Conservation (phyloP, 2,888 invertebrate genomes). For the Ormyrus pomaceus region DNA sequence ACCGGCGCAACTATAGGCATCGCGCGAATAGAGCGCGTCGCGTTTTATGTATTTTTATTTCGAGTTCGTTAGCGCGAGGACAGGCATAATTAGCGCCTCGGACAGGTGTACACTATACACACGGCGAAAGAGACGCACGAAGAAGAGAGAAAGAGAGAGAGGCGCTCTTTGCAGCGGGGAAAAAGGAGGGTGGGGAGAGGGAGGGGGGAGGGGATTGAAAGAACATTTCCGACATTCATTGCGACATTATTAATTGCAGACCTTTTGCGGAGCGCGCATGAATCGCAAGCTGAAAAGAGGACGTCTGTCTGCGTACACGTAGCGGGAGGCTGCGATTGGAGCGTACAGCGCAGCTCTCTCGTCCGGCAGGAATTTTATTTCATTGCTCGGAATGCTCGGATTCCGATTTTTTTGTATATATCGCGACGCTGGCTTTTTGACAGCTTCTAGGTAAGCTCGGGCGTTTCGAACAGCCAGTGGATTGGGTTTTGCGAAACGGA, state of each 20-base stretch:
- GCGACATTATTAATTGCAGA: conserved; percentile 56
- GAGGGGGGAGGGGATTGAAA: conserved; percentile 36
- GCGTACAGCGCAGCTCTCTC: no score
- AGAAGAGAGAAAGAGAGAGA: background rate
- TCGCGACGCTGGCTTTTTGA: no score
- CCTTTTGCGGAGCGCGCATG: conserved; percentile 26
- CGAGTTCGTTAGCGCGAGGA: conserved; percentile 46
- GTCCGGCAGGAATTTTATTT: no score
- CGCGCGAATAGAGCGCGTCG: background rate
- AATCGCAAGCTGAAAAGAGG: conserved; percentile 28
- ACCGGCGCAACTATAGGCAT: background rate
- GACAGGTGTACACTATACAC: background rate
- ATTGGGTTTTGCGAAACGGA: no score
- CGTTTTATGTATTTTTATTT: conserved; percentile 30
- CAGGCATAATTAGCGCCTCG: conserved; percentile 51
- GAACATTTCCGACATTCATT: conserved; percentile 55
- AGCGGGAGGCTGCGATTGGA: background rate
- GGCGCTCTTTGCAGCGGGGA: background rate
- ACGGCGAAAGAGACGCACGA: background rate
- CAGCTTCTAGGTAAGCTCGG: no score
- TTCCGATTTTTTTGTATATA: no score
- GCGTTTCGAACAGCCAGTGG: no score
- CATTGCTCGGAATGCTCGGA: no score
- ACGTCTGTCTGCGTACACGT: background rate
- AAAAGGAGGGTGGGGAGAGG: background rate